A percentile compares a stretch with the other conserved stretches of the same genome.
Evolutionary conservation across 2,797 vertebrate species (phyloP).

Genomic region (Eleutherodactylus coqui): DNA sequence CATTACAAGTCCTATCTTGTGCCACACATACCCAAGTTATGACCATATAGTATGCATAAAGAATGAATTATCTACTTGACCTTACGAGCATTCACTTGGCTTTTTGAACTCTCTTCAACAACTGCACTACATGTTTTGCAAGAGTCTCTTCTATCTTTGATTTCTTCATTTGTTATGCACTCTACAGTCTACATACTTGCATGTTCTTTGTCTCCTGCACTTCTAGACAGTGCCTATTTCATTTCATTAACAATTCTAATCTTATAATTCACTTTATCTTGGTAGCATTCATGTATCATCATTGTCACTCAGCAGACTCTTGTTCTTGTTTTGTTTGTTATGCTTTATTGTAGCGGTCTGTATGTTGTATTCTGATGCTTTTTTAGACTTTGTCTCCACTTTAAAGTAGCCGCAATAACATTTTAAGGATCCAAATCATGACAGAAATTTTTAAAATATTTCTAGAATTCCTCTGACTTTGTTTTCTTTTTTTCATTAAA

Average conservation of each 20-base stretch:
- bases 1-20: neutral
- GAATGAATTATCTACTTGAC: slow-evolving; percentile 57
- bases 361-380: slow-evolving; percentile 37
- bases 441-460: too few species aligned
- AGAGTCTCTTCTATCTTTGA: slow-evolving; percentile 58
- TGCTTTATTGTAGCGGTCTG: slow-evolving; percentile 42
- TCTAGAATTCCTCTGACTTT: too few species aligned
- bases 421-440: neutral
- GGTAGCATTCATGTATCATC: slow-evolving; percentile 51
- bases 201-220: slow-evolving; percentile 61
- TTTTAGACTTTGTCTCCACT: neutral
- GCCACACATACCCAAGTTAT: slow-evolving; percentile 56
- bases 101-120: slow-evolving; percentile 56
- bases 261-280: slow-evolving; percentile 57
- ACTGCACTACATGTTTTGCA: slow-evolving; percentile 45
- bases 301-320: slow-evolving; percentile 59
- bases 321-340: slow-evolving; percentile 47
- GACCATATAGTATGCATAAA: slow-evolving; percentile 45
- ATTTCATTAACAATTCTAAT: slow-evolving; percentile 52
- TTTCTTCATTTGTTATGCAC: slow-evolving; percentile 62
- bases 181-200: slow-evolving; percentile 51
- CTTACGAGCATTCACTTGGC: slow-evolving; percentile 53
- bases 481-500: too few species aligned
- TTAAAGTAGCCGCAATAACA: neutral
- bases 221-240: slow-evolving; percentile 58